Evolutionary conservation across 2,888 invertebrate genomes (phyloP).

Genomic region (Drosophila aldrichi): DNA sequence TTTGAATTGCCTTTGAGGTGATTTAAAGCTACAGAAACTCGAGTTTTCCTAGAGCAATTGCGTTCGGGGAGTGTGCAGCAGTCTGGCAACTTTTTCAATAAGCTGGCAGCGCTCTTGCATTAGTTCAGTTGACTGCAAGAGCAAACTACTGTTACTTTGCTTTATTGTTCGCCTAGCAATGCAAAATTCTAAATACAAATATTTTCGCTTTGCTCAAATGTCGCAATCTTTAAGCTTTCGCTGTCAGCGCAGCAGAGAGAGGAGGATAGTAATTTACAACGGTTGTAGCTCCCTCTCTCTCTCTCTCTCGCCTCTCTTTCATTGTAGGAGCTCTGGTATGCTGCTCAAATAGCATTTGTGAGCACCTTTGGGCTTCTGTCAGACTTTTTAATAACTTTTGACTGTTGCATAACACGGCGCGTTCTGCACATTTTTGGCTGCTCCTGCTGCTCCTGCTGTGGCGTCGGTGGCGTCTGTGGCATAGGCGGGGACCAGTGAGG

Average conservation of each 20-base stretch:
- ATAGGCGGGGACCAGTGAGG: not conserved
- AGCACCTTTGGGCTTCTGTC: conserved; percentile 57
- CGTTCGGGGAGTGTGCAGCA: not conserved
- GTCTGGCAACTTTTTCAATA: conserved; percentile 12
- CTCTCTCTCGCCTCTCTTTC: not conserved
- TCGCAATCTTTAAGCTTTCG: conserved; percentile 22
- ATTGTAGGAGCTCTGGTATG: conserved; percentile 15
- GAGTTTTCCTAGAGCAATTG: not conserved
- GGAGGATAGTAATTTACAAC: not conserved
- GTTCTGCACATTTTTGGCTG: conserved; percentile 14
- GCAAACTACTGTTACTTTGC: not conserved
- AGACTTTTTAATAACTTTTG: conserved; percentile 73
- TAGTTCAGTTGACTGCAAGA: not conserved
- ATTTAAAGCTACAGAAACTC: not conserved
- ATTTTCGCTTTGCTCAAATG: conserved; percentile 12
- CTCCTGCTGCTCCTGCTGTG: not conserved
- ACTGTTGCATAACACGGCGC: conserved; percentile 57
- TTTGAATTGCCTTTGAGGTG: not conserved
- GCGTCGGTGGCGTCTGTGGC: not conserved
- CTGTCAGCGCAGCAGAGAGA: not conserved
- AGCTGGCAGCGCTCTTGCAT: conserved; percentile 7
- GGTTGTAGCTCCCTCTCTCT: not conserved
- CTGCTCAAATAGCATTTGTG: conserved; percentile 42
- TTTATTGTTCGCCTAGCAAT: not conserved
- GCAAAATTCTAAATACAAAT: conserved; percentile 21